Conservation (phyloP, 37 sponge, comb jelly and placozoan genomes). For the Cladorhizidae sp. region DNA sequence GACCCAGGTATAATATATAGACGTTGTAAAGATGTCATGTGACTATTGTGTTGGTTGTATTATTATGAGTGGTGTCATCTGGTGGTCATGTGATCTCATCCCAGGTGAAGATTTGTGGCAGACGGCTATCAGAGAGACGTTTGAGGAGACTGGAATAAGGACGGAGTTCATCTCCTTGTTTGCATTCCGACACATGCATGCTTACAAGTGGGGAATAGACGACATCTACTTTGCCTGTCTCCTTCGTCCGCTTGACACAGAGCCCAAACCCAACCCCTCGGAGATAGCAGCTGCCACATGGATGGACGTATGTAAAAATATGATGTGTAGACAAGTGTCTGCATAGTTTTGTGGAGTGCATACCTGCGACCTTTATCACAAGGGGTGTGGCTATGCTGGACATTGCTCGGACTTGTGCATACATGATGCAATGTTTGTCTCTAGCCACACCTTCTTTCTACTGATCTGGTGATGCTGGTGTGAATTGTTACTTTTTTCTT, state of each 20-base stretch:
- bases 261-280: slow-evolving; percentile 43
- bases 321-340: too few relatives aligned
- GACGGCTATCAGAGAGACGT: slow-evolving; percentile 78
- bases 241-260: slow-evolving; percentile 62
- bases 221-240: slow-evolving; percentile 82
- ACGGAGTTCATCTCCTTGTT: slow-evolving; percentile 84
- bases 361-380: too few relatives aligned
- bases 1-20: slow-evolving; percentile 46
- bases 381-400: too few relatives aligned
- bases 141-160: slow-evolving; percentile 86
- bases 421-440: too few relatives aligned
- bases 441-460: too few relatives aligned
- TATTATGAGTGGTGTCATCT: neutral
- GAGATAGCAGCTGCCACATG: slow-evolving; percentile 82
- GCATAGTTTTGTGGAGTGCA: too few relatives aligned
- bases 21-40: neutral
- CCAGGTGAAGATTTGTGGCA: slow-evolving; percentile 72
- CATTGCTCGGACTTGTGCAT: too few relatives aligned
- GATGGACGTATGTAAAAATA: slow-evolving; percentile 69
- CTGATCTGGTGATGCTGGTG: too few relatives aligned
- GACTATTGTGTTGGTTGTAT: neutral
- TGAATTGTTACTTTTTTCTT: too few relatives aligned
- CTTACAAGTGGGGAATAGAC: slow-evolving; percentile 60
- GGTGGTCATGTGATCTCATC: neutral
- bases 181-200: slow-evolving; percentile 77